Base-by-base conservation (phyloP, 2,888 invertebrate species). In the Cantharis nigra region DNA sequence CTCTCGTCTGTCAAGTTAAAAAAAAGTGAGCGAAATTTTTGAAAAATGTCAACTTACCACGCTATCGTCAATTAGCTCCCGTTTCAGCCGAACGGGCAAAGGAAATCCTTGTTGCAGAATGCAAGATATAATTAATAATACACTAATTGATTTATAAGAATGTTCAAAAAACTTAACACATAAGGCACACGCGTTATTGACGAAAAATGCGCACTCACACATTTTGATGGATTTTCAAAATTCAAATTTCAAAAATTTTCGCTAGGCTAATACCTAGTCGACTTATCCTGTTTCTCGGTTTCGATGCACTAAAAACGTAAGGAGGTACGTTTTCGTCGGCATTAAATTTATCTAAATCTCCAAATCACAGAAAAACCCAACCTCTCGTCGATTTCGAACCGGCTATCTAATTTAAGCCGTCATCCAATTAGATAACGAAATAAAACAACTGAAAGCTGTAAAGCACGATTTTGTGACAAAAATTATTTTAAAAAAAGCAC, bases 31-130 rank as follows among this genome's bases (percentile, higher is more conserved):
- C n/a, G 49, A 49, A 49, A n/a, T 49, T 49, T 49, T 49, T 49
- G 5, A n/a, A 49, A 49, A 49, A 49, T 7, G 49, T 49, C 49
- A 49, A 74, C 78, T 78, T 23, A 78, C 78, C 73, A 78, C 78
- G 62, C 49, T 67, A 64, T 78, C 78, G 13, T 78, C 78, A 28
- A 78, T 72, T 33, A 78, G 63, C 62, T 78, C 78, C 69, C 78
- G 62, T 71, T 75, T 78, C 14, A 67, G 69, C 30, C 78, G 73
- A 23, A 72, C 78, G 5, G 72, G 75, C n/a, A 71, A 71, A 26
- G 76, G 70, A 76, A 78, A 76, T 76, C 76, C 78, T 69, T 74
- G 76, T 71, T 73, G 76, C 30, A 73, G 63, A 69, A 73, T 33
- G 30, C 63, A 71, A 33, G 71, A 76, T 20, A 78, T 30, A 65